These are phyloP conservation scores for Stichopus chloronotus DNA, from an alignment of 35 echinoderm and acorn worm genomes.

Conservation along the genomic window DNA sequence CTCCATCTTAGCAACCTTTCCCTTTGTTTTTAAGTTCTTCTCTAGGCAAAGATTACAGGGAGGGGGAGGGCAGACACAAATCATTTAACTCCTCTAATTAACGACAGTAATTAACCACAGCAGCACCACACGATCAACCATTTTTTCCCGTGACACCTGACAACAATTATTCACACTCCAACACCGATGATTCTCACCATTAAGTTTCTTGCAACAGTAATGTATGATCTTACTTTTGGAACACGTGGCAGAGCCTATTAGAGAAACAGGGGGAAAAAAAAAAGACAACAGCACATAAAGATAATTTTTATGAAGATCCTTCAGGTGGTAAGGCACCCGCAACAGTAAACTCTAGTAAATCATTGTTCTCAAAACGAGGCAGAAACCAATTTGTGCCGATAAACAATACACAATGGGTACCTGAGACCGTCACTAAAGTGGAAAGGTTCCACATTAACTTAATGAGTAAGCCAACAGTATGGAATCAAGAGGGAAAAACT, in stretches of 20 bases:
- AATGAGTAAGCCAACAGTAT: too few species aligned
- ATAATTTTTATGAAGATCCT: background rate
- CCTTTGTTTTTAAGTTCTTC: background rate
- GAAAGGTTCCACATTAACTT: too few species aligned
- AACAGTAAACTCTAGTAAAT: too few species aligned
- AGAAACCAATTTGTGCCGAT: too few species aligned
- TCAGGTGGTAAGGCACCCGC: too few species aligned
- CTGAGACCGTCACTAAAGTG: too few species aligned
- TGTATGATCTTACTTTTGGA: slow-evolving; percentile 20
- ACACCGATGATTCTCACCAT: slow-evolving; percentile 18
- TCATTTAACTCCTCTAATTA: background rate
- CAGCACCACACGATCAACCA: background rate
- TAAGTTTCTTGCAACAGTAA: slow-evolving; percentile 12
- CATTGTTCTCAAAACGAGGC: too few species aligned
- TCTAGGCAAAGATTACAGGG: background rate
- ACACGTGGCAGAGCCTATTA: background rate
- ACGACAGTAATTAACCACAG: background rate
- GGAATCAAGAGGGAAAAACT: too few species aligned
- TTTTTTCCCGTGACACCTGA: background rate
- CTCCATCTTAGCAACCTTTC: background rate
- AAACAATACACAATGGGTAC: too few species aligned
- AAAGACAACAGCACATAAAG: background rate
- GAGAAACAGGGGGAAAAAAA: background rate
- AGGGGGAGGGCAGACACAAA: background rate
- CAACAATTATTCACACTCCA: background rate